Percentiles rank a stretch among this genome's conserved stretches.
Evolutionary conservation across 1,140 invertebrate species (phyloP).

Genomic region (Mizuhopecten yessoensis): DNA sequence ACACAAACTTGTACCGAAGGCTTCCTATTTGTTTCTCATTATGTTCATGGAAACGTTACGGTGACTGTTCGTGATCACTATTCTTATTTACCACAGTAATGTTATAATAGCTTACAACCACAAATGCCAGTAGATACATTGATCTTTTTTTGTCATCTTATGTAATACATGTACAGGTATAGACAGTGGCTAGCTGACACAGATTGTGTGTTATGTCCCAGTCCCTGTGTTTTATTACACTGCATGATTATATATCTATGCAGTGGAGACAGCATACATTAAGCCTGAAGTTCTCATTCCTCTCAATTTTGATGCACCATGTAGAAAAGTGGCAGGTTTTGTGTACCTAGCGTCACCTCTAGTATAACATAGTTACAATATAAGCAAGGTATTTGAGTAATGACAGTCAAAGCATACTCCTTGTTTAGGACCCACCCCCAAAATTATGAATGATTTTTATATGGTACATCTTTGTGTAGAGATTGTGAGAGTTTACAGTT

Average conservation of each 20-base stretch:
- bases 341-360: background rate
- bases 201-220: background rate
- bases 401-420: background rate
- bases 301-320: background rate
- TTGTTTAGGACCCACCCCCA: too few relatives aligned
- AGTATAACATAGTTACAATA: background rate
- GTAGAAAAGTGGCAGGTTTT: background rate
- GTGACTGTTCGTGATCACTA: background rate
- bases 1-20: background rate
- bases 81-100: background rate
- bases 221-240: background rate
- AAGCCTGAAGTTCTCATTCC: background rate
- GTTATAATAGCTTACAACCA: background rate
- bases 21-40: conserved; percentile 8
- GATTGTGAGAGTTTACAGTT: conserved; percentile 4
- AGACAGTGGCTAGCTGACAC: background rate
- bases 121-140: background rate
- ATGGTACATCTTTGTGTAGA: background rate
- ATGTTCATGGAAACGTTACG: background rate
- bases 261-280: too few relatives aligned
- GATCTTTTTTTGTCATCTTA: background rate
- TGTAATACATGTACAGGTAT: too few relatives aligned
- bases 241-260: too few relatives aligned
- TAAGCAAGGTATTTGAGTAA: background rate
- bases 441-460: conserved; percentile 16